These are phyloP conservation scores for Agapornis canus DNA, from an alignment of 2,797 vertebrate genomes.

Conservation along the genomic window DNA sequence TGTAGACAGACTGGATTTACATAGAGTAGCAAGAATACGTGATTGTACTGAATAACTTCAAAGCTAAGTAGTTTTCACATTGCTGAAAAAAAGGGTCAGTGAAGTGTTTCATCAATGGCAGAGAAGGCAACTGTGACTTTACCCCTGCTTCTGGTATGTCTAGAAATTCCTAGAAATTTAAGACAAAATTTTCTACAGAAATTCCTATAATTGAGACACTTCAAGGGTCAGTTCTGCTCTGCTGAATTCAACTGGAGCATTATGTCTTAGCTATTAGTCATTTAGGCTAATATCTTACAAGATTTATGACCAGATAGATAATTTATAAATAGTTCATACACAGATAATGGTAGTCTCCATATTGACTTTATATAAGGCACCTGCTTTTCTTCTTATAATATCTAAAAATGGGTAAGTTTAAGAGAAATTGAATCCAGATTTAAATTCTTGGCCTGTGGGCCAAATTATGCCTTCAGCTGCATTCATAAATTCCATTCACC, in stretches of 20 bases:
- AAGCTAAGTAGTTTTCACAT: neutral
- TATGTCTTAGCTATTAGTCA: neutral
- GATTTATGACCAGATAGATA: neutral
- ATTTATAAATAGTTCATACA: neutral
- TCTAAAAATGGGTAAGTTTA: neutral
- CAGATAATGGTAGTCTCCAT: accelerated
- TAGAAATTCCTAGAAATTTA: neutral
- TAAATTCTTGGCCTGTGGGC: neutral
- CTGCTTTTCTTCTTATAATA: neutral
- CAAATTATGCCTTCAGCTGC: neutral
- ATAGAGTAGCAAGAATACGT: neutral
- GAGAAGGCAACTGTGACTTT: neutral
- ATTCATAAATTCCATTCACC: neutral
- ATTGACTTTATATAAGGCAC: neutral
- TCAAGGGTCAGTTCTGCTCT: neutral
- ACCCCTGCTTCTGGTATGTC: neutral
- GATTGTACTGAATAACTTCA: neutral
- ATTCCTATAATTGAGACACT: neutral
- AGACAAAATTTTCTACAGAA: neutral
- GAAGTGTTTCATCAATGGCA: neutral
- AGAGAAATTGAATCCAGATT: neutral
- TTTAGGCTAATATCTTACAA: neutral
- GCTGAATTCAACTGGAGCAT: neutral
- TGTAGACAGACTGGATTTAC: neutral
- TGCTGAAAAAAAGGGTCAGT: neutral